Conservation (phyloP, 35 echinoderm and acorn worm species). For the Heliocidaris erythrogramma region DNA sequence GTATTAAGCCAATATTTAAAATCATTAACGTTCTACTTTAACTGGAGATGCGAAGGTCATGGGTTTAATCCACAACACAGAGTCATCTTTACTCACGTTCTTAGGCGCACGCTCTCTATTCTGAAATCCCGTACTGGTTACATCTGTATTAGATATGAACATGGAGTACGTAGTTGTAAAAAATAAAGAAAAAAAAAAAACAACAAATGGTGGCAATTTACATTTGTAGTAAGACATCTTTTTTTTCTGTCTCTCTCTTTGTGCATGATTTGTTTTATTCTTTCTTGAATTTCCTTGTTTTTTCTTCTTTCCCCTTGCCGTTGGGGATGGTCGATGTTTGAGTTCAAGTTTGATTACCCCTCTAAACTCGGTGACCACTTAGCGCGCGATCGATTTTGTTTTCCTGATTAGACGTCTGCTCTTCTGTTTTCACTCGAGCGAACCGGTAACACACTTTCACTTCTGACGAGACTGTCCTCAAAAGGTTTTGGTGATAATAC, state of each 20-base stretch:
- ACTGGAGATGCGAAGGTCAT: no score
- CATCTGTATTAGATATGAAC: no score
- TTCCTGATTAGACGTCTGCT: not conserved
- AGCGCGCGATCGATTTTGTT: not conserved
- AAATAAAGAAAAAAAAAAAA: not conserved
- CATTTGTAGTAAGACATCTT: not conserved
- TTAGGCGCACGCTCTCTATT: no score
- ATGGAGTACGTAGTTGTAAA: no score
- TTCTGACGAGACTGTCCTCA: not conserved
- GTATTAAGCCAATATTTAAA: no score
- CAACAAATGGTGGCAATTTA: not conserved
- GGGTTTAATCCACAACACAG: no score
- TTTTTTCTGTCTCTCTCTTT: not conserved
- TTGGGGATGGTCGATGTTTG: not conserved
- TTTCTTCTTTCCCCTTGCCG: not conserved
- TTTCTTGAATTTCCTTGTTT: no score
- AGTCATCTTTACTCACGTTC: no score
- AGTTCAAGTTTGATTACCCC: not conserved
- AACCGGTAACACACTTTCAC: not conserved
- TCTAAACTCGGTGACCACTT: conserved; percentile 1
- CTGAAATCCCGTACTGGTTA: no score
- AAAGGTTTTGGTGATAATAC: no score
- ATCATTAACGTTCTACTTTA: no score
- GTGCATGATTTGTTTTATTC: no score
- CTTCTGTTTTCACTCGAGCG: not conserved